phyloP scores from a whole-genome alignment of 2,888 invertebrate species.

The Glomeris marginata region DNA sequence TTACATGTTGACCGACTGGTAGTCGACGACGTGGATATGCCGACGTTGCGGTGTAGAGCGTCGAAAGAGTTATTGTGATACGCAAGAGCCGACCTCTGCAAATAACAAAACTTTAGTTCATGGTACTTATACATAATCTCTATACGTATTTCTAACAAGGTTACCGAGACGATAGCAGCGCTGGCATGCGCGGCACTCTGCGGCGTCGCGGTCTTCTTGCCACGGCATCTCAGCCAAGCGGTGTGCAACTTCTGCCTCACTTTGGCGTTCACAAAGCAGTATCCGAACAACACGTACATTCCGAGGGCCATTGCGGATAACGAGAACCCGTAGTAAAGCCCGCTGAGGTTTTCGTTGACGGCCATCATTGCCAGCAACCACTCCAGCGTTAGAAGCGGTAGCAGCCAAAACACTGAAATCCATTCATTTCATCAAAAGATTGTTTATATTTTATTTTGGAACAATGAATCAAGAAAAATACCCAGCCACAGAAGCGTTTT shows the following conservation, averaged over 20 bases:
- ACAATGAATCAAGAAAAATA: too few species aligned
- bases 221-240: not conserved
- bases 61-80: slow-evolving; percentile 45
- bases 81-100: slow-evolving; percentile 62
- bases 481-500: slow-evolving; percentile 75
- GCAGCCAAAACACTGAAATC: slow-evolving; percentile 31
- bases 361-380: slow-evolving; percentile 73
- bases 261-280: slow-evolving; percentile 61
- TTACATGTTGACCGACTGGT: slow-evolving; percentile 88
- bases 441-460: too few species aligned
- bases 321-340: slow-evolving; percentile 60
- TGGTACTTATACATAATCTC: not conserved
- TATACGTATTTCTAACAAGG: slow-evolving; percentile 2
- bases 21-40: slow-evolving; percentile 87
- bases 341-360: slow-evolving; percentile 54
- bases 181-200: slow-evolving; percentile 4
- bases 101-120: not conserved
- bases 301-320: slow-evolving; percentile 63
- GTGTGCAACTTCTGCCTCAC: not conserved
- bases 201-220: slow-evolving; percentile 3
- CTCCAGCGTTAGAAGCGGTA: slow-evolving; percentile 66
- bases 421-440: too few species aligned
- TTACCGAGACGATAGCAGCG: slow-evolving; percentile 7
- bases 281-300: slow-evolving; percentile 65
- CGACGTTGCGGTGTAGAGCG: slow-evolving; percentile 41